These are phyloP conservation scores for Myrmecophaga tridactyla DNA, from an alignment of 2,113 vertebrate species.

Conservation along the genomic window DNA sequence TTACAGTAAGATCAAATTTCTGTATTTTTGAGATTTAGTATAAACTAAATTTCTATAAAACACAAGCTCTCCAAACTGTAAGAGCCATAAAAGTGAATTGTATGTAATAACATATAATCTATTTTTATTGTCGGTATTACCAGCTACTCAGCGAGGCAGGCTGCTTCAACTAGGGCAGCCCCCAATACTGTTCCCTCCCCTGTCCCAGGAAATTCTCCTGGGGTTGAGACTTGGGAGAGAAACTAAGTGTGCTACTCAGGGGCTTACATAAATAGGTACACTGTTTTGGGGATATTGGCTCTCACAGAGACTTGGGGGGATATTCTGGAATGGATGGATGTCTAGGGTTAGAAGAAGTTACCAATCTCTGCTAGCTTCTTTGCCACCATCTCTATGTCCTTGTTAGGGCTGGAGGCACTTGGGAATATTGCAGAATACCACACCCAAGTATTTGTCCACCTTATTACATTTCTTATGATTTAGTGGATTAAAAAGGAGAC, in stretches of 20 bases:
- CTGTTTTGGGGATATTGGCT: neutral
- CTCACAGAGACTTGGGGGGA: neutral
- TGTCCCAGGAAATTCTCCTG: neutral
- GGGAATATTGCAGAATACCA: neutral
- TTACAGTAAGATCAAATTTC: constrained; percentile 6
- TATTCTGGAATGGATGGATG: neutral
- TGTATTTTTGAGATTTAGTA: too few relatives aligned
- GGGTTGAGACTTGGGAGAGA: neutral
- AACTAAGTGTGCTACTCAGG: neutral
- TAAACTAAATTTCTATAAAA: neutral
- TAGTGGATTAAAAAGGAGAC: neutral
- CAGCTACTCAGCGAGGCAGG: neutral
- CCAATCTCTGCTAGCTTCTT: neutral
- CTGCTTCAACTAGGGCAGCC: neutral
- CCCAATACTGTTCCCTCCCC: neutral
- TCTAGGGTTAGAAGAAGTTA: neutral
- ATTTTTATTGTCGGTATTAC: neutral
- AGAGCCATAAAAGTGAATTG: neutral
- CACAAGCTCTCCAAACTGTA: neutral
- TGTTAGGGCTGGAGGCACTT: neutral
- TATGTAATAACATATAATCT: neutral
- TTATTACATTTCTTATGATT: neutral
- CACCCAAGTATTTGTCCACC: neutral
- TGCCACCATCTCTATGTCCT: neutral
- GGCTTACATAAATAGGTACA: neutral